Conservation (phyloP, 1,140 invertebrate species). For the Mya arenaria region DNA sequence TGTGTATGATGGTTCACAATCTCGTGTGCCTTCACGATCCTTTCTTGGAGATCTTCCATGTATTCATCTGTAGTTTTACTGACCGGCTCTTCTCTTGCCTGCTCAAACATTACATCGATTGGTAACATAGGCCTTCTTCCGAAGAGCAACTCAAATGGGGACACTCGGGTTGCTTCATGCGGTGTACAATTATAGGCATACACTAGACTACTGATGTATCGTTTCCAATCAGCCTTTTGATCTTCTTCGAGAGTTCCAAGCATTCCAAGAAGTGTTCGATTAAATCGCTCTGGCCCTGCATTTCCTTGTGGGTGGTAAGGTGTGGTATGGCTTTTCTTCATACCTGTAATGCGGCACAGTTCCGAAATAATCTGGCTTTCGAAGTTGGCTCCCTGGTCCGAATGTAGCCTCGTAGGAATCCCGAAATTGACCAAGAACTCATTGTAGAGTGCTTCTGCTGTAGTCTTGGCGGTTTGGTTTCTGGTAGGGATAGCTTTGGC, state of each 20-base stretch:
- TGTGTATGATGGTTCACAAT: too few species aligned
- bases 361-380: conserved; percentile 40
- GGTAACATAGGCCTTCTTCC: conserved; percentile 46
- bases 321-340: conserved; percentile 30
- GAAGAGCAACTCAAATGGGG: conserved; percentile 55
- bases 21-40: too few species aligned
- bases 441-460: conserved; percentile 24
- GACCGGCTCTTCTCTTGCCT: too few species aligned
- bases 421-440: conserved; percentile 7
- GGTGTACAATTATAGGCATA: conserved; percentile 54
- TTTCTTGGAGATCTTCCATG: too few species aligned
- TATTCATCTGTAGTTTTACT: too few species aligned
- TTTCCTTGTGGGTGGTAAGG: conserved; percentile 43
- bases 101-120: too few species aligned
- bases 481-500: conserved; percentile 21
- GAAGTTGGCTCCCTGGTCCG: conserved; percentile 18
- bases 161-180: conserved; percentile 49
- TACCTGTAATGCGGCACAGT: conserved; percentile 11
- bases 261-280: conserved; percentile 45
- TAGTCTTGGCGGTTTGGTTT: conserved; percentile 31
- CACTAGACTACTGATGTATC: conserved; percentile 26
- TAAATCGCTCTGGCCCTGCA: conserved; percentile 13
- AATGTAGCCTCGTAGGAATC: background rate
- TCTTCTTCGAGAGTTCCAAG: conserved; percentile 26
- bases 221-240: conserved; percentile 50